A percentile compares a stretch with the other conserved stretches of the same genome.
Conservation (phyloP, 1,140 invertebrate species). For the Leptopilina clavipes region DNA sequence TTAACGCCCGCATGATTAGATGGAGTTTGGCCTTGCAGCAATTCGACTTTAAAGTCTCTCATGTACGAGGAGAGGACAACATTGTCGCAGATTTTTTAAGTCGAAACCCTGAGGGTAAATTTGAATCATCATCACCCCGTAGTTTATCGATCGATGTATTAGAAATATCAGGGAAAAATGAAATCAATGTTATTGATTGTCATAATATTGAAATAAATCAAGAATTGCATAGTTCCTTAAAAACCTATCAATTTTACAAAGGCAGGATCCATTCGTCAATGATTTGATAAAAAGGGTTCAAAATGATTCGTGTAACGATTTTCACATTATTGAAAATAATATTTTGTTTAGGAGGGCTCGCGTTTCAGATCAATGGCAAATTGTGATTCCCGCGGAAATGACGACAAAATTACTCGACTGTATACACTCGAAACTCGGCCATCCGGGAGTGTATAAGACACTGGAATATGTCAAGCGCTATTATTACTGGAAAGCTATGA, state of each 20-base stretch:
- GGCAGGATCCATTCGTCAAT: background rate
- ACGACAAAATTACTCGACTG: background rate
- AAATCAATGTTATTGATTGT: constrained; percentile 24
- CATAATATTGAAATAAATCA: background rate
- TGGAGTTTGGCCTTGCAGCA: constrained; percentile 43
- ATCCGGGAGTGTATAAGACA: constrained; percentile 30
- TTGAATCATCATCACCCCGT: constrained; percentile 17
- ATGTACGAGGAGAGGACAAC: constrained; percentile 44
- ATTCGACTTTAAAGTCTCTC: constrained; percentile 28
- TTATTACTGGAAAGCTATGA: constrained; percentile 35
- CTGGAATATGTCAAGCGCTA: constrained; percentile 18
- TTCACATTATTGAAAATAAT: background rate
- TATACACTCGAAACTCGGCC: constrained; percentile 37
- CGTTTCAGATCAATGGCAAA: background rate
- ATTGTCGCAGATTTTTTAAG: constrained; percentile 33
- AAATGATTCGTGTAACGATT: background rate
- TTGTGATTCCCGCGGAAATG: background rate
- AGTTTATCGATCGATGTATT: constrained; percentile 33
- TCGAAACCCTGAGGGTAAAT: too few species aligned
- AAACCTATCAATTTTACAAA: background rate
- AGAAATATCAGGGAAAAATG: background rate
- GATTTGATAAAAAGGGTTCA: background rate
- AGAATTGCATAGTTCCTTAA: too few species aligned
- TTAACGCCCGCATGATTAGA: constrained; percentile 40
- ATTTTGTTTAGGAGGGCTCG: constrained; percentile 34